A percentile compares a stretch with the other conserved stretches of the same genome.
Evolutionary conservation across 2,797 vertebrate genomes (phyloP).

Genomic region (Choloepus didactylus): DNA sequence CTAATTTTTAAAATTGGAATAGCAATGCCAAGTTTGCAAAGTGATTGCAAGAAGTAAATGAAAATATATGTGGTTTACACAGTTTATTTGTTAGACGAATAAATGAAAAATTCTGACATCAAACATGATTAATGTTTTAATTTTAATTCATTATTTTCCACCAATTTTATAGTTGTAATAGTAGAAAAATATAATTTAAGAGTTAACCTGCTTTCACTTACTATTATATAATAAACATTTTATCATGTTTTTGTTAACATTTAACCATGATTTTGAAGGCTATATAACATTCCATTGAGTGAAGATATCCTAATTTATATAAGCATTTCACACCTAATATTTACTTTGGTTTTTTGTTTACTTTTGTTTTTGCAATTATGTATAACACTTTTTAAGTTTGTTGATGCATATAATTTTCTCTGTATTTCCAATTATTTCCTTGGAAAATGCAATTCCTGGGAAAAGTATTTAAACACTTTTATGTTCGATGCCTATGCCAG

Average conservation of each 20-base stretch:
- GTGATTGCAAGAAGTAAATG: conserved; percentile 3
- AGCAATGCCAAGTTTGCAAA: neutral
- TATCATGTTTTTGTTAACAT: neutral
- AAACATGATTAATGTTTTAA: conserved; percentile 33
- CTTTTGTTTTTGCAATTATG: neutral
- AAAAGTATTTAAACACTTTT: conserved; percentile 25
- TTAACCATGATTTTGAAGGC: conserved; percentile 27
- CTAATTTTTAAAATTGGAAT: conserved; percentile 2
- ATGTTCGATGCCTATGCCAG: neutral
- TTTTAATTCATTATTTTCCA: neutral
- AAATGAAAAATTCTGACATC: conserved; percentile 16
- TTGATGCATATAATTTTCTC: neutral
- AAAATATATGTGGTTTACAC: conserved; percentile 13
- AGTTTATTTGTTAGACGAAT: neutral
- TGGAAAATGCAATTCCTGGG: conserved; percentile 29
- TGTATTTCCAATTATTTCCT: conserved; percentile 29
- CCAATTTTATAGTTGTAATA: neutral
- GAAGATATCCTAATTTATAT: conserved; percentile 6
- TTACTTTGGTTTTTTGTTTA: neutral
- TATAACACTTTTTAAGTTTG: neutral
- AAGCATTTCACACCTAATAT: neutral
- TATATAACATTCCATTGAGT: neutral
- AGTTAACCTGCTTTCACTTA: neutral
- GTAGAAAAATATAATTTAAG: neutral
- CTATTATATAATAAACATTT: conserved; percentile 12